phyloP scores from a whole-genome alignment of 2,113 vertebrate genomes.

The Andinoacara biseriatus region DNA sequence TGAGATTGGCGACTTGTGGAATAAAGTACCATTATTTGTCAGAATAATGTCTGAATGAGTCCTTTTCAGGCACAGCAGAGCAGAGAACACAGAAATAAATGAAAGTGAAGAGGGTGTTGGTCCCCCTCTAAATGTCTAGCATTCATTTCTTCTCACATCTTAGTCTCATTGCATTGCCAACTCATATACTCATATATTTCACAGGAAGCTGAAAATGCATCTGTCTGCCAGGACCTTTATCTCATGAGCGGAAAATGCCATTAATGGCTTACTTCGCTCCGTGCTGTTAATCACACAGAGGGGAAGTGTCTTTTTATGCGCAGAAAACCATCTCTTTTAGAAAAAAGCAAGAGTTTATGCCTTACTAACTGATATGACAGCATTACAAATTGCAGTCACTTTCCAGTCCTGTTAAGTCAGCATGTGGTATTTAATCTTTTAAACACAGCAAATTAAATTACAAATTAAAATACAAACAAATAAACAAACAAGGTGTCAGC shows the following conservation, averaged over 20 bases:
- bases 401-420: neutral
- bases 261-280: slow-evolving; percentile 41
- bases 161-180: slow-evolving; percentile 4
- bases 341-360: slow-evolving; percentile 18
- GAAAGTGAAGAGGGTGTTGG: neutral
- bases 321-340: slow-evolving; percentile 37
- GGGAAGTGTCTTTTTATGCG: slow-evolving; percentile 48
- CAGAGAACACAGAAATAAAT: slow-evolving; percentile 40
- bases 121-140: slow-evolving; percentile 33
- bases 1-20: slow-evolving; percentile 33
- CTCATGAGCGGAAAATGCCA: slow-evolving; percentile 39
- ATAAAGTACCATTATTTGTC: slow-evolving; percentile 19
- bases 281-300: slow-evolving; percentile 57
- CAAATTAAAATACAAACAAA: neutral
- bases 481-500: neutral
- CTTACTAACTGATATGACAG: slow-evolving; percentile 27
- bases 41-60: slow-evolving; percentile 44
- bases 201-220: slow-evolving; percentile 50
- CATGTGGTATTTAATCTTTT: neutral
- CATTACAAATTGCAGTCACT: neutral
- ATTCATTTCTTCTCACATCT: slow-evolving; percentile 22
- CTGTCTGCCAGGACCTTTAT: slow-evolving; percentile 51
- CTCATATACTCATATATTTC: slow-evolving; percentile 33
- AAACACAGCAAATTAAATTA: slow-evolving; percentile 4
- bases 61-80: slow-evolving; percentile 36